Base-by-base conservation (phyloP, 2,113 vertebrate species). In the Macheiramphus alcinus region DNA sequence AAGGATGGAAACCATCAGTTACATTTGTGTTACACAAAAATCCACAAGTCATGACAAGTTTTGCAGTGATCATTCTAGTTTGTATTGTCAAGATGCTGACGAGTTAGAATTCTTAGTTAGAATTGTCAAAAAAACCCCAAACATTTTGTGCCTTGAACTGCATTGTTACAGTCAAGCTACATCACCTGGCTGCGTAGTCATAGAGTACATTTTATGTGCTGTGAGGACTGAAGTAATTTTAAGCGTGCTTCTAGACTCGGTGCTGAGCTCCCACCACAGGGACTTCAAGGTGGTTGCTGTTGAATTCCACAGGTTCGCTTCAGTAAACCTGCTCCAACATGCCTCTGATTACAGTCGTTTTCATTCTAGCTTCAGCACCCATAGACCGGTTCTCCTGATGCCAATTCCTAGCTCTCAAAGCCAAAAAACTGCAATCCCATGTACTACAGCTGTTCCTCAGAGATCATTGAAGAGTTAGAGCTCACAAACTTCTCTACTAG, bases 111-210 rank as follows among this genome's bases (percentile, higher is more conserved):
- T 53, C 13, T 7, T 50, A 59, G 36, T 38, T 52, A 47, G 25
- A 74, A 68, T 56, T 74, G 16, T 40, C 8, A 61, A 38, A 38
- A 38, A 38, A 62, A 22, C 0, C 6, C 23, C 17, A 13, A 23
- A 7, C 3, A 2, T 38, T 25, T 21, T 40, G 23, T 65, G 27
- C 38, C 21, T 53, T 40, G 12, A 47, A n/a, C 5, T 12, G 10
- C 25, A 6, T 12, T 11, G 14, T 42, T 45, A 16, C 1, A 21
- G 53, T 27, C 34, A 53, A 40, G 45, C 31, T 40, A 1, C 17
- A 15, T 3, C 16, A 5, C 45, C 22, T 55, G 66, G 4, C n/a
- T 36, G 0, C 3, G 7, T 5, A 16, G 13, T 22, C 27, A 5
- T 13, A 29, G 16, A 20, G 11, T 27, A 11, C 5, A 3, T 16